phyloP scores from a whole-genome alignment of 2,113 vertebrate species.

The Marcusenius ussheri region DNA sequence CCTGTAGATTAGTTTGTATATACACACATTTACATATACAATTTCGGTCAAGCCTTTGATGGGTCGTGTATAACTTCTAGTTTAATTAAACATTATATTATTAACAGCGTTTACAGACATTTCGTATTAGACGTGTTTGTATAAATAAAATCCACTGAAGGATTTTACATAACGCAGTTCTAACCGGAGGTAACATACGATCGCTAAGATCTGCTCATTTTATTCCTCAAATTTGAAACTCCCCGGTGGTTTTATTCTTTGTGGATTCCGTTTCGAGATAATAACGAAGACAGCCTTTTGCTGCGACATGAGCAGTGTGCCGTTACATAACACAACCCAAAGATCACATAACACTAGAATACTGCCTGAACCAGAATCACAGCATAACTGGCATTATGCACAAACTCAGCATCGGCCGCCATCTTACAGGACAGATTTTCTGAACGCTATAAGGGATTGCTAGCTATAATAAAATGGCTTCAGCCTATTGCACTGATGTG shows the following conservation, averaged over 20 bases:
- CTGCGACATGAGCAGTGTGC: background rate
- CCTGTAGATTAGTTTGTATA: background rate
- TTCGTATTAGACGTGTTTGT: background rate
- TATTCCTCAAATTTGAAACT: background rate
- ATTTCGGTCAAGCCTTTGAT: background rate
- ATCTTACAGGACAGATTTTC: constrained; percentile 40
- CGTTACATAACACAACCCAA: background rate
- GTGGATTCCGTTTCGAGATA: background rate
- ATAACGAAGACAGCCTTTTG: background rate
- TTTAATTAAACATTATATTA: background rate
- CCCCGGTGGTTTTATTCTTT: background rate
- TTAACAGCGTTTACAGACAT: background rate
- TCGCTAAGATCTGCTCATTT: background rate
- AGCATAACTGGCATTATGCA: background rate
- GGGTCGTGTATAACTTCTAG: background rate
- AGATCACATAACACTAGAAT: background rate
- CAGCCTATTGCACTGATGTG: constrained; percentile 10
- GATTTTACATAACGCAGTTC: background rate
- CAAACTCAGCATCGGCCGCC: constrained; percentile 29
- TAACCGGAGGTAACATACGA: background rate
- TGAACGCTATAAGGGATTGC: constrained; percentile 20
- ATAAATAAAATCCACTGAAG: background rate
- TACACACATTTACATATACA: background rate
- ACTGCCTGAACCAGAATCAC: background rate
- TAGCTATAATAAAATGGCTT: constrained; percentile 37